phyloP scores from a whole-genome alignment of 2,888 invertebrate species.

The Aproaerema taeniolella region DNA sequence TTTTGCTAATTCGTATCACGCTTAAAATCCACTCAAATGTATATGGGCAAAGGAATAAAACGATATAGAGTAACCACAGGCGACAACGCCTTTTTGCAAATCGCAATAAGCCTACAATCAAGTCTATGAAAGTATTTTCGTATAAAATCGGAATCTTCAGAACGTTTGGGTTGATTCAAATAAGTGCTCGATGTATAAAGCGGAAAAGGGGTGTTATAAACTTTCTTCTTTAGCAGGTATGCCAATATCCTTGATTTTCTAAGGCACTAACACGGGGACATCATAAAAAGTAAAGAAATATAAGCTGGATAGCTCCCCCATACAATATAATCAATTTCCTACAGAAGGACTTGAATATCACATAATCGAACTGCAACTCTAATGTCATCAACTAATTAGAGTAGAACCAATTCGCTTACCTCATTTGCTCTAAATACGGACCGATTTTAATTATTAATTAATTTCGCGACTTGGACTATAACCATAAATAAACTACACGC shows the following conservation, averaged over 20 bases:
- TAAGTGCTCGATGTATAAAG: constrained; percentile 51
- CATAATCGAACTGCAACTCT: too few species aligned
- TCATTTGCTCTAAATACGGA: too few species aligned
- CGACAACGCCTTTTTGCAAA: constrained; percentile 39
- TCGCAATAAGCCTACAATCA: constrained; percentile 51
- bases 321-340: too few species aligned
- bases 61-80: constrained; percentile 35
- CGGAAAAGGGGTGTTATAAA: constrained; percentile 23
- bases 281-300: too few species aligned
- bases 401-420: too few species aligned
- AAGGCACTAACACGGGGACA: too few species aligned
- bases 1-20: constrained; percentile 63
- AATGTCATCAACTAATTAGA: too few species aligned
- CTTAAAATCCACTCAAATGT: constrained; percentile 44
- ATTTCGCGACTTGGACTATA: constrained; percentile 7
- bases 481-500: constrained; percentile 8
- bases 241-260: too few species aligned
- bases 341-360: too few species aligned
- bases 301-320: too few species aligned
- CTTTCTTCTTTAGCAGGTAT: too few species aligned
- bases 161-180: constrained; percentile 53
- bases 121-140: constrained; percentile 60
- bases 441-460: constrained; percentile 8
- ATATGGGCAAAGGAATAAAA: constrained; percentile 40
- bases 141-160: constrained; percentile 39